Evolutionary conservation across 2,888 invertebrate species (phyloP).

Genomic region (Leucophenga maculata): DNA sequence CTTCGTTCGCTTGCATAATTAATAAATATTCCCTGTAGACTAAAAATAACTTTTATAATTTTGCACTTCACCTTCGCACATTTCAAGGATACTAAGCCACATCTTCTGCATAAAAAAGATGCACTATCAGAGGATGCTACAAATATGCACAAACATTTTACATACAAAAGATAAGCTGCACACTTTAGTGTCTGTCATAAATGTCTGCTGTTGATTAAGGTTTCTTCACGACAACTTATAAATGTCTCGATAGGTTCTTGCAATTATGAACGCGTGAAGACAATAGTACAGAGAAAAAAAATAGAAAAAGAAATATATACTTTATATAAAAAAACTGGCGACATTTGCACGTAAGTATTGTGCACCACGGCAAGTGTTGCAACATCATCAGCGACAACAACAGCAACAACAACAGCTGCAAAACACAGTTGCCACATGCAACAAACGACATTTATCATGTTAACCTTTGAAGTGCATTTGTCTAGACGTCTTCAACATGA

Average conservation of each 20-base stretch:
- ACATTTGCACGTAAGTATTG: conserved; percentile 50
- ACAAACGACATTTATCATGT: conserved; percentile 66
- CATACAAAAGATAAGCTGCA: no score
- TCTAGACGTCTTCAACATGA: conserved; percentile 64
- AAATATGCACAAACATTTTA: no score
- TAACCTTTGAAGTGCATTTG: conserved; percentile 67
- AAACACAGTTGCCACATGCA: conserved; percentile 60
- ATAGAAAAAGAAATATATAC: neutral
- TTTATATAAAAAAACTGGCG: conserved; percentile 37
- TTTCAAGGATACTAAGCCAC: no score
- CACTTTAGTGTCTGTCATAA: no score
- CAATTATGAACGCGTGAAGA: conserved; percentile 8
- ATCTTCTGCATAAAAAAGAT: no score
- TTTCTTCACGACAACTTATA: neutral
- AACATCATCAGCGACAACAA: conserved; percentile 40
- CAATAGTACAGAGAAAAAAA: neutral
- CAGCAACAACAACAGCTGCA: conserved; percentile 36
- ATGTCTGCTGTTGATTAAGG: no score
- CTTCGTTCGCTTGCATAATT: no score
- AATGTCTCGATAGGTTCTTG: neutral
- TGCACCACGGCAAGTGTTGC: conserved; percentile 49
- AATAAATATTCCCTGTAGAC: no score
- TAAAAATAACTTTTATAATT: no score
- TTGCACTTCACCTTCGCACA: no score
- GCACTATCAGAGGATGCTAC: no score